A percentile compares a stretch with the other conserved stretches of the same genome.
Evolutionary conservation across 2,888 invertebrate species (phyloP).

Genomic region (Pseudolycoriella hygida): DNA sequence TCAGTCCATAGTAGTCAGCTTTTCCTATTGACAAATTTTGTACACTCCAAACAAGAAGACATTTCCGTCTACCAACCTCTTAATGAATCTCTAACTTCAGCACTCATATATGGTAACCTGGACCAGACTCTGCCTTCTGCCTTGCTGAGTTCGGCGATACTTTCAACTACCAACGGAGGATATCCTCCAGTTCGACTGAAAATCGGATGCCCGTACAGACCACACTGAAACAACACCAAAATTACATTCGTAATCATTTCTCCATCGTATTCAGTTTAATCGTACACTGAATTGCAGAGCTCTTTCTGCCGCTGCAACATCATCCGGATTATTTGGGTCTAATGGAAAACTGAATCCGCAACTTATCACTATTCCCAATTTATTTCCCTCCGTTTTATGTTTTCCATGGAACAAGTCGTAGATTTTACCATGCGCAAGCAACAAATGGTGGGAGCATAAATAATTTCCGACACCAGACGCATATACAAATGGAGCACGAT

Average conservation of each 20-base stretch:
- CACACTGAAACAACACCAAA: constrained; percentile 18
- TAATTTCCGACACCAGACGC: constrained; percentile 31
- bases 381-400: constrained; percentile 17
- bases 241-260: background rate
- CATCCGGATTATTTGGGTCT: constrained; percentile 10
- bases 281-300: constrained; percentile 25
- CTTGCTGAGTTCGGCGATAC: constrained; percentile 27
- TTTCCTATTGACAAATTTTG: constrained; percentile 15
- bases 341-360: constrained; percentile 15
- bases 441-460: constrained; percentile 31
- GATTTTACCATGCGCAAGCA: constrained; percentile 34
- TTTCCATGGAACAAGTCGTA: constrained; percentile 28
- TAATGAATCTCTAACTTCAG: constrained; percentile 9
- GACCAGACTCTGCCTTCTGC: constrained; percentile 27
- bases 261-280: constrained; percentile 31
- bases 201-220: constrained; percentile 31
- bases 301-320: constrained; percentile 7
- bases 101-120: constrained; percentile 29
- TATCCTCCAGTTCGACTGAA: constrained; percentile 32
- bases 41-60: no score
- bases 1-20: constrained; percentile 19
- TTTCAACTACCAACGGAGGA: constrained; percentile 30
- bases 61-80: background rate
- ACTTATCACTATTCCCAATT: constrained; percentile 18
- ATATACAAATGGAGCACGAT: constrained; percentile 22